Conservation (phyloP, 2,113 vertebrate species). For the Calypte anna region DNA sequence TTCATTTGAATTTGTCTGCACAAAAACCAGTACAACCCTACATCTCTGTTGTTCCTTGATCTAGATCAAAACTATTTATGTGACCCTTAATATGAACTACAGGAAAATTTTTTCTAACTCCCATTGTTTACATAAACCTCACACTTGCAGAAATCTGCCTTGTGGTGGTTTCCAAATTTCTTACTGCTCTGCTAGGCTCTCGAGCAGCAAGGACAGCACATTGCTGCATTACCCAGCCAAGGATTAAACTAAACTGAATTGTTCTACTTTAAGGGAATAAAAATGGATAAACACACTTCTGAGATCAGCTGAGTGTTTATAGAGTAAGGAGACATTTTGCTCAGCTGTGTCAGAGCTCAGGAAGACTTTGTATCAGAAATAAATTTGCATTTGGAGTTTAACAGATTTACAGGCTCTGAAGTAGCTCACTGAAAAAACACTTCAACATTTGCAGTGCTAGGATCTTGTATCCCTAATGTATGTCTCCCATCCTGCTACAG, state of each 20-base stretch:
- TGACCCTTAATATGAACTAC: background rate
- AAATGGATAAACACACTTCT: background rate
- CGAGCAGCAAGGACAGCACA: background rate
- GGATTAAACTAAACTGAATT: background rate
- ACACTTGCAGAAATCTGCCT: background rate
- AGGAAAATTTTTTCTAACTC: background rate
- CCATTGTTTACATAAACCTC: background rate
- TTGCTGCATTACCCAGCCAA: background rate
- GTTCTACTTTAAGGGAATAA: background rate
- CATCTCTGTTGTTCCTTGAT: background rate
- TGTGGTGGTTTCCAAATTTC: background rate
- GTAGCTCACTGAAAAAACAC: background rate
- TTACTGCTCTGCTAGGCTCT: background rate
- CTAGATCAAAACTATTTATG: background rate
- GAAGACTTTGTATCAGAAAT: background rate
- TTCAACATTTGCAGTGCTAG: background rate
- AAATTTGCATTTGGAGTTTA: background rate
- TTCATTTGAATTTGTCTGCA: background rate
- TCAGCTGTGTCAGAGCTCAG: background rate
- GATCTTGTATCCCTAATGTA: background rate
- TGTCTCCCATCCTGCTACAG: conserved; percentile 64
- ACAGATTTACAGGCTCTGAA: background rate
- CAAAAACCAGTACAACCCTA: background rate
- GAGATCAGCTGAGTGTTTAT: background rate
- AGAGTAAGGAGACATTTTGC: background rate